Percentiles rank a stretch among this genome's conserved stretches.
Evolutionary conservation across 2,797 vertebrate genomes (phyloP).

Genomic region (Ptychadena robeensis): DNA sequence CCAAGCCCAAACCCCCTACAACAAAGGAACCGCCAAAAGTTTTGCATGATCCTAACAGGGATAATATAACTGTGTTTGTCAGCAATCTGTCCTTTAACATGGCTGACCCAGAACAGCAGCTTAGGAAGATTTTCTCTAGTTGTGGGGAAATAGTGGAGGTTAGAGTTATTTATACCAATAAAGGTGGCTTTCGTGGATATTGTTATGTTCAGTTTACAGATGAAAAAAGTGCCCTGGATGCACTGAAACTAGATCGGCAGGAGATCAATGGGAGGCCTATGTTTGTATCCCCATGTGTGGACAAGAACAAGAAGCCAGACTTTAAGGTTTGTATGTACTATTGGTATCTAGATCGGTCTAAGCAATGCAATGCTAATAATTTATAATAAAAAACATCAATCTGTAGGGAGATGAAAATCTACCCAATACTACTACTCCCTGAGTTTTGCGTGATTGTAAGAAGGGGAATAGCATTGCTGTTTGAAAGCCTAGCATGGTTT

Average conservation of each 20-base stretch:
- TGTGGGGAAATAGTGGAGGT: constrained; percentile 86
- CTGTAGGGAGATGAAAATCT: no score
- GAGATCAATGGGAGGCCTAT: constrained; percentile 89
- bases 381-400: no score
- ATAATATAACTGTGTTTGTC: constrained; percentile 88
- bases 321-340: constrained; percentile 83
- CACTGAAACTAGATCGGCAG: constrained; percentile 85
- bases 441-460: no score
- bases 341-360: no score
- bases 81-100: constrained; percentile 91
- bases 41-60: constrained; percentile 81
- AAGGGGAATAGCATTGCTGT: no score
- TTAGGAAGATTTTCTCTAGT: constrained; percentile 82
- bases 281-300: constrained; percentile 95
- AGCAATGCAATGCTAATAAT: no score
- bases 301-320: constrained; percentile 94
- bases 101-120: constrained; percentile 81
- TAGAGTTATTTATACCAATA: constrained; percentile 82
- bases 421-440: no score
- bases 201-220: constrained; percentile 90
- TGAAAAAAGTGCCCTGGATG: constrained; percentile 75
- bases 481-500: no score
- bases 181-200: constrained; percentile 89
- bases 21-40: constrained; percentile 72
- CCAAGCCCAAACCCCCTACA: constrained; percentile 71